Conservation (phyloP, 2,797 vertebrate species). For the Megalops cyprinoides region DNA sequence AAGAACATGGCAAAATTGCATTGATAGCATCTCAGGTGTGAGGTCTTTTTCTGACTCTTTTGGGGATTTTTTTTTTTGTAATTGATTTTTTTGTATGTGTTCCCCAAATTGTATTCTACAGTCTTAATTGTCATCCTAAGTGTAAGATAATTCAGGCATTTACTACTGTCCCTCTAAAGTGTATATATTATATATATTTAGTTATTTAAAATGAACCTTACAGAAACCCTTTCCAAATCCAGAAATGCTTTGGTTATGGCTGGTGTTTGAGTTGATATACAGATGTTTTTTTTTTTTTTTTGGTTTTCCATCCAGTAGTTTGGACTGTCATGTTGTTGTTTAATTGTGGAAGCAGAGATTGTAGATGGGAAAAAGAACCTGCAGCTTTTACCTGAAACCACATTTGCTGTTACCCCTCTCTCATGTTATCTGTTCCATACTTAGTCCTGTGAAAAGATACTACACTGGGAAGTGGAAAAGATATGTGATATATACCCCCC, state of each 20-base stretch:
- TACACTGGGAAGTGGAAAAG: conserved; percentile 21
- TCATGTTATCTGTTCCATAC: not conserved
- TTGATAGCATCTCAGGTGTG: not conserved
- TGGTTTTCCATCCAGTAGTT: conserved; percentile 23
- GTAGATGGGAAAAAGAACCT: not conserved
- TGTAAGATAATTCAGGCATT: conserved; percentile 59
- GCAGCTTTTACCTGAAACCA: not conserved
- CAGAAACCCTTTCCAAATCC: not conserved
- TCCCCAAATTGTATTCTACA: conserved; percentile 48
- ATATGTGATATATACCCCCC: not conserved
- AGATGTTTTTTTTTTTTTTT: conserved; percentile 38
- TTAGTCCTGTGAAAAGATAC: not conserved
- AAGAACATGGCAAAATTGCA: not conserved
- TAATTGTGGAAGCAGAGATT: not conserved
- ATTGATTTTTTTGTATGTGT: not conserved
- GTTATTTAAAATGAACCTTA: conserved; percentile 71
- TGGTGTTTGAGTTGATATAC: conserved; percentile 41
- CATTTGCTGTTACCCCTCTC: not conserved
- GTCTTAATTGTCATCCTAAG: conserved; percentile 51
- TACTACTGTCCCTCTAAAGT: conserved; percentile 57
- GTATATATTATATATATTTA: conserved; percentile 78
- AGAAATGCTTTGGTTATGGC: conserved; percentile 46
- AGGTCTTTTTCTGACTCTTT: not conserved
- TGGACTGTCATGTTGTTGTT: not conserved
- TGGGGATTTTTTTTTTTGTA: not conserved